Base-by-base conservation (phyloP, 2,888 invertebrate genomes). In the Apodemia hepburni region DNA sequence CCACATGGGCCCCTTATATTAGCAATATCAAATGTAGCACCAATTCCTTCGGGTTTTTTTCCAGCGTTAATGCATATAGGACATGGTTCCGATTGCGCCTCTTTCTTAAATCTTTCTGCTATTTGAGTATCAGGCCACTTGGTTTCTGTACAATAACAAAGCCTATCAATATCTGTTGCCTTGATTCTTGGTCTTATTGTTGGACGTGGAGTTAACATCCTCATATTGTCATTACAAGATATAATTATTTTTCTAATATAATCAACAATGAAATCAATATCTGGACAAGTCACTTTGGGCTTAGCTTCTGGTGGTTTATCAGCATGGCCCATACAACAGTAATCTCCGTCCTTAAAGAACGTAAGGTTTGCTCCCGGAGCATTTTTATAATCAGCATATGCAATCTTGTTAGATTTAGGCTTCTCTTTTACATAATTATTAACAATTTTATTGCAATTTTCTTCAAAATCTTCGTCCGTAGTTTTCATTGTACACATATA, bases 181-280 rank as follows among this genome's bases (percentile, higher is more conserved):
- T 85, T 87, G 1, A 86, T 68, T 77, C 85, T 79, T 1, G 89
- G 89, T 63, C 65, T 76, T 67, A 90, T 85, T 3, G 84, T 79
- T 12, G 87, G 81, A 12, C 82, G 81, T 59, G 90, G 90, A 33
- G 89, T 90, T 64, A 91, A 71, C 89, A 87, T 89, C 67, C 90
- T 81, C 87, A 91, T 85, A 67, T 89, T 87, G 69, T 91, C 90
- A 71, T 91, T 88, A 71, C 90, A 89, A 5, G 90, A 89, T 15
- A 84, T 78, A 58, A 91, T 85, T 11, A 87, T 85, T 68, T 87
- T 88, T 57, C 86, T 78, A 1, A 90, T 81, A 65, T 91, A 91
- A 66, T 91, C 90, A 58, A 83, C 74, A 61, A 91, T 90, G 63
- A 73, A 81, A 69, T 91, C 77, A 57, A 90, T 78, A 69, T 84